These are phyloP conservation scores for Buathra laborator DNA, from an alignment of 2,888 invertebrate genomes.

Conservation along the genomic window DNA sequence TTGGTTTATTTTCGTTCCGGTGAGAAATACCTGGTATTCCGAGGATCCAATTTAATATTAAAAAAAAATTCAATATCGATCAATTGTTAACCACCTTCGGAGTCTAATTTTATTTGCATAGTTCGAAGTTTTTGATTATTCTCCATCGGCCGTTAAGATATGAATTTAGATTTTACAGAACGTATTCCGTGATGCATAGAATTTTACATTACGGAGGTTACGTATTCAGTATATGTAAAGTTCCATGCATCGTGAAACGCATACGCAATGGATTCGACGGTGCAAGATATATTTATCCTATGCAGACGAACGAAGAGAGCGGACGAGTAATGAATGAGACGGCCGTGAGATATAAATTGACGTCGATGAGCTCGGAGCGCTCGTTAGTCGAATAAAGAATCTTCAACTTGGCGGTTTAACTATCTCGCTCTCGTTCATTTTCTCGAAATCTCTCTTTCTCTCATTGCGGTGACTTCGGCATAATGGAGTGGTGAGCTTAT, in stretches of 20 bases:
- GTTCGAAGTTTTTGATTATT: no score
- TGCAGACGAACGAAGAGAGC: constrained; percentile 19
- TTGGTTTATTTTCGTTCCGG: no score
- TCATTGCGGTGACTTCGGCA: constrained; percentile 24
- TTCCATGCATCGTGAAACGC: constrained; percentile 29
- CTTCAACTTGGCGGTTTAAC: constrained; percentile 39
- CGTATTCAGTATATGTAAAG: constrained; percentile 15
- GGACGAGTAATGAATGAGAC: constrained; percentile 59
- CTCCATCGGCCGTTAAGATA: no score
- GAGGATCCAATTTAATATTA: no score
- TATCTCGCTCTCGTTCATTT: constrained; percentile 23
- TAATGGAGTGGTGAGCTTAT: constrained; percentile 32
- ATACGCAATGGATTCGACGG: constrained; percentile 7
- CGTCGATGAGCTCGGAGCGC: constrained; percentile 61
- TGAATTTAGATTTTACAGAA: no score
- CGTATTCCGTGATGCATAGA: not conserved
- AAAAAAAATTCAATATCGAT: no score
- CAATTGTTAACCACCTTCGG: no score
- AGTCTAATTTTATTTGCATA: no score
- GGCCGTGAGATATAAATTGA: constrained; percentile 63
- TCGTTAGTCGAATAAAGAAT: constrained; percentile 67
- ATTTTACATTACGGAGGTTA: not conserved
- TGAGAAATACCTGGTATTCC: no score
- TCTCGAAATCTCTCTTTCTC: constrained; percentile 21
- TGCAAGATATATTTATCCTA: constrained; percentile 29